A percentile compares a stretch with the other conserved stretches of the same genome.
These are phyloP conservation scores for Ahaetulla prasina DNA, from an alignment of 2,113 vertebrate genomes.

Conservation along the genomic window DNA sequence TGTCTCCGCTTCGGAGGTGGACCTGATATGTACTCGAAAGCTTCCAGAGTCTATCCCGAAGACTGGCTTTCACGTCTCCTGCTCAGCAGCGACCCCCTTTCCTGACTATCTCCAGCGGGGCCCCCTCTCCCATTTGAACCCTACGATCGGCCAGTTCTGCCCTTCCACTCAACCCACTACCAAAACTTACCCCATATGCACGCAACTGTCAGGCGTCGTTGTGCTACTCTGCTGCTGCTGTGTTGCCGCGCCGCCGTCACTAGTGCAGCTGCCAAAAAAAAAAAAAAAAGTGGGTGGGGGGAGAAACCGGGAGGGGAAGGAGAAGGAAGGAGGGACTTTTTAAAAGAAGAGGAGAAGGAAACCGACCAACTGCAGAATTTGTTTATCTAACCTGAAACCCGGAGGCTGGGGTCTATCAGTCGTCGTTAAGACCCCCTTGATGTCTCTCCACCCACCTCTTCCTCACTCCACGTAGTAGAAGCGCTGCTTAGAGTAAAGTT, in stretches of 20 bases:
- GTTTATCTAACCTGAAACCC: slow-evolving; percentile 22
- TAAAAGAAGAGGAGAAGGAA: slow-evolving; percentile 45
- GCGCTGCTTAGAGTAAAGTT: background rate
- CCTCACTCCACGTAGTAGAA: background rate
- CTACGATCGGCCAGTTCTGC: background rate
- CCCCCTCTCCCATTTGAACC: background rate
- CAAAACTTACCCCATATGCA: slow-evolving; percentile 1
- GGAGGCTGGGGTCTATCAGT: background rate
- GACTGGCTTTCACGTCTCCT: background rate
- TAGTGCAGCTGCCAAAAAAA: slow-evolving; percentile 3
- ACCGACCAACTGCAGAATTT: slow-evolving; percentile 25
- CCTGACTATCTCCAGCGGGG: too few species aligned
- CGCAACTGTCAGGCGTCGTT: background rate
- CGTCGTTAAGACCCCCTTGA: background rate
- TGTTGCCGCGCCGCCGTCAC: background rate
- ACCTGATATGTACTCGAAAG: background rate
- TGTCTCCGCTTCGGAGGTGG: background rate
- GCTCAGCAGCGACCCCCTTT: background rate
- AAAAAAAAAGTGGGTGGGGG: background rate
- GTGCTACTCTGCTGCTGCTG: background rate
- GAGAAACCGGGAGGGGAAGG: slow-evolving; percentile 28
- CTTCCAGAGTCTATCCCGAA: background rate
- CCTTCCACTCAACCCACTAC: background rate
- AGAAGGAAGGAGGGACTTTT: slow-evolving; percentile 63
- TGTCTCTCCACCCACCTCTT: background rate